These are phyloP conservation scores for Ceratina australensis DNA, from an alignment of 1,140 invertebrate species.

Conservation along the genomic window DNA sequence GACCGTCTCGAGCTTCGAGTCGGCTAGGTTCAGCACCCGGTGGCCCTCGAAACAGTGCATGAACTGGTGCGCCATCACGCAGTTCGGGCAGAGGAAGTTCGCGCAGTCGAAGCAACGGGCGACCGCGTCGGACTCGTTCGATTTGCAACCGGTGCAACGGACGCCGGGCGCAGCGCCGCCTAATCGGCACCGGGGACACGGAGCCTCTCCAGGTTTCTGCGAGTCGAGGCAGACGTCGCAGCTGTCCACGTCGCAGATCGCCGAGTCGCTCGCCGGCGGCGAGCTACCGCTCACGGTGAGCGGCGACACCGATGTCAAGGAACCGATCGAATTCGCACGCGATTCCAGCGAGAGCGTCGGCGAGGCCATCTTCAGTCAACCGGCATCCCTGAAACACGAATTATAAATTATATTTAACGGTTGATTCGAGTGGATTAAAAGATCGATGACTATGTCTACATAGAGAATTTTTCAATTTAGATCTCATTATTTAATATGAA, in stretches of 20 bases:
- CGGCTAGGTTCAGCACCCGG: conserved; percentile 89
- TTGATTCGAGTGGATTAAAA: too few species aligned
- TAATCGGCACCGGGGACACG: conserved; percentile 89
- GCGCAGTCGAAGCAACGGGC: conserved; percentile 96
- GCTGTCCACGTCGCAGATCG: conserved; percentile 87
- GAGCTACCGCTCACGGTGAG: conserved; percentile 90
- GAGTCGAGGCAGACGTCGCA: conserved; percentile 91
- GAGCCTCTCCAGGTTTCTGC: conserved; percentile 88
- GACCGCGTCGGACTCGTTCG: conserved; percentile 90
- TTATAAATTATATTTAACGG: too few species aligned
- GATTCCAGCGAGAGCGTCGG: conserved; percentile 95
- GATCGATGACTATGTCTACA: too few species aligned
- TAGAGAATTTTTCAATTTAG: too few species aligned
- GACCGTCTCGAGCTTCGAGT: conserved; percentile 80
- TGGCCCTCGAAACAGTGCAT: conserved; percentile 99
- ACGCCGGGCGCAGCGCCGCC: conserved; percentile 79
- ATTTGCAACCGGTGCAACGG: conserved; percentile 93
- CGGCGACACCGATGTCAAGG: conserved; percentile 86
- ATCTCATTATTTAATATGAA: too few species aligned
- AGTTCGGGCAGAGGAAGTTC: conserved; percentile 96
- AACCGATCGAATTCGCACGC: conserved; percentile 93
- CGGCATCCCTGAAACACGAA: conserved; percentile 82
- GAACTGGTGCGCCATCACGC: conserved; percentile 98
- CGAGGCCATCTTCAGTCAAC: conserved; percentile 88
- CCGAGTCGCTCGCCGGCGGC: conserved; percentile 89